phyloP scores from a whole-genome alignment of 2,113 vertebrate genomes.

The Tamias sibiricus region DNA sequence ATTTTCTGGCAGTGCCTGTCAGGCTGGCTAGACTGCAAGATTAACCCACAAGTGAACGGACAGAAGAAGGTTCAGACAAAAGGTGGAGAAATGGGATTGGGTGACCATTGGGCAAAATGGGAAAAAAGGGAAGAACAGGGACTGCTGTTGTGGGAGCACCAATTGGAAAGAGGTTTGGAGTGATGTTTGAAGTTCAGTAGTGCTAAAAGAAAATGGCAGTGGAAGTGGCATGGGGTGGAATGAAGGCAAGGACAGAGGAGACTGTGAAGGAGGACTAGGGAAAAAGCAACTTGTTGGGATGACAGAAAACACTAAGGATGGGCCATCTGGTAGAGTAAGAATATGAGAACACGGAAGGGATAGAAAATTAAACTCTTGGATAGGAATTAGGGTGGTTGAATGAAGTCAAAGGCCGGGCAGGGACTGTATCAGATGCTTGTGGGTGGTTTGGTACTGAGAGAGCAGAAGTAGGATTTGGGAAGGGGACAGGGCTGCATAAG shows the following conservation, averaged over 20 bases:
- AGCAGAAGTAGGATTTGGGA: not conserved
- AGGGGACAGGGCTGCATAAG: not conserved
- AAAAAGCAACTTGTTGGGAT: not conserved
- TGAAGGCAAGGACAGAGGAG: not conserved
- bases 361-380: not conserved
- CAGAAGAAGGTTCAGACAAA: not conserved
- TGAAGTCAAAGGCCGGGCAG: not conserved
- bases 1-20: constrained; percentile 33
- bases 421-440: not conserved
- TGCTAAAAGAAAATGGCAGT: not conserved
- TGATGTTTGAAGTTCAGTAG: not conserved
- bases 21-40: constrained; percentile 51
- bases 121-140: not conserved
- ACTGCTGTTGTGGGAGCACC: not conserved
- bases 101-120: not conserved
- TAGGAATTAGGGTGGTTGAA: not conserved
- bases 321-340: not conserved
- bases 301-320: not conserved
- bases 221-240: not conserved
- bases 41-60: constrained; percentile 38
- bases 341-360: not conserved
- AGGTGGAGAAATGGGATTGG: not conserved
- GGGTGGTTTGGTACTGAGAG: not conserved
- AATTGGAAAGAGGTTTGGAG: not conserved
- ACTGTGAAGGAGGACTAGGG: not conserved